Base-by-base conservation (phyloP, 2,113 vertebrate species). In the Chaetodon auriga region DNA sequence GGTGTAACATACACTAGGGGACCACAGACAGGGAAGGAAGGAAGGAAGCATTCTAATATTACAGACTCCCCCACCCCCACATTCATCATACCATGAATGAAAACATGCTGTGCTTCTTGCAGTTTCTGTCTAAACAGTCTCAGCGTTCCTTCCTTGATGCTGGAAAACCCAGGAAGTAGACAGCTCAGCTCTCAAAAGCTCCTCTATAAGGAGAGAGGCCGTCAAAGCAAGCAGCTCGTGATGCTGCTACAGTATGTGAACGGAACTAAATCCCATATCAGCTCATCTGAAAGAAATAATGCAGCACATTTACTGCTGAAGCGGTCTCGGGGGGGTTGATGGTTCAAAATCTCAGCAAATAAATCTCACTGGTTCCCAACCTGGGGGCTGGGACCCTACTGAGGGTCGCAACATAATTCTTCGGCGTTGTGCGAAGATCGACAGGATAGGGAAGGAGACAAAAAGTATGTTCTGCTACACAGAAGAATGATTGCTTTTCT, bases 81-180 rank as follows among this genome's bases (percentile, higher is more conserved):
- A 88, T 88, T 80, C 87, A 90, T 90, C 84, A 87, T 23, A 43
- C 2, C 64, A 78, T 89, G 86, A 87, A 91, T 89, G 71, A 86
- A 87, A 83, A 89, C 86, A 87, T 19, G 75, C 84, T 81, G 72
- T 49, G 78, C 81, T 54, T 75, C 51, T 69, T 35, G 23, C 74
- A 49, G 54, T 82, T 87, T 90, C 82, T 82, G 71, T 80, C 57
- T 23, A 78, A 82, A 82, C 68, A 82, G 63, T 55, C 68, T 74
- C 68, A 38, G 65, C 5, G 35, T 77, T 84, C 61, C 70, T 79
- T 81, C 82, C 75, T 80, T 76, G 84, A 74, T 84, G 68, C 46
- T 75, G 62, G 53, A 83, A 71, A 77, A 68, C 36, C 64, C 61
- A 73, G 85, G 65, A 78, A 73, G 48, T 60, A 43, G 54, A 41